phyloP scores from a whole-genome alignment of 2,113 vertebrate species.

The Beaufortia kweichowensis region DNA sequence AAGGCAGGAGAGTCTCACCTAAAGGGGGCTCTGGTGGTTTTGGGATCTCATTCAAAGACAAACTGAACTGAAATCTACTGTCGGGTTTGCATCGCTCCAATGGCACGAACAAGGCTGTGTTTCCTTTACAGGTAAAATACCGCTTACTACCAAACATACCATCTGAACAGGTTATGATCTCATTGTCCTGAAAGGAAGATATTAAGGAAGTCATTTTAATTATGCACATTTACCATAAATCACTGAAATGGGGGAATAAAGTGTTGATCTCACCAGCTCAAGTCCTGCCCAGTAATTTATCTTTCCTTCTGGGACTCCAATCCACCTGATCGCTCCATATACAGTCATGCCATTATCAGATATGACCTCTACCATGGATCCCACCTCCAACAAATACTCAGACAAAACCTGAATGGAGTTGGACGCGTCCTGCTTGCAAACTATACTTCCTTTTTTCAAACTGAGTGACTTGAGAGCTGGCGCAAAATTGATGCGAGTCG shows the following conservation, averaged over 20 bases:
- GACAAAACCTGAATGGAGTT: constrained; percentile 11
- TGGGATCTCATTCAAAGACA: constrained; percentile 18
- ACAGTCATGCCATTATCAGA: constrained; percentile 62
- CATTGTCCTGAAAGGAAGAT: constrained; percentile 66
- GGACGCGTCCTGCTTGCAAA: not conserved
- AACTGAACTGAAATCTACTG: constrained; percentile 61
- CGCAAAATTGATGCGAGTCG: constrained; percentile 62
- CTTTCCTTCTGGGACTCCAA: constrained; percentile 66
- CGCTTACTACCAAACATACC: constrained; percentile 62
- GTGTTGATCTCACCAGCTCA: constrained; percentile 68
- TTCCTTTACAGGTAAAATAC: constrained; percentile 70
- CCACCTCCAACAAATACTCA: constrained; percentile 64
- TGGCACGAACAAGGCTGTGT: constrained; percentile 71
- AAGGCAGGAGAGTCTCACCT: constrained; percentile 56
- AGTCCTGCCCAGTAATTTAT: constrained; percentile 68
- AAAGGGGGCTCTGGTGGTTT: constrained; percentile 31
- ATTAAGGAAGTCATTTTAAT: not conserved
- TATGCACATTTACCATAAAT: not conserved
- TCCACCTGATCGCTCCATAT: constrained; percentile 75
- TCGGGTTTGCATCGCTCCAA: constrained; percentile 71
- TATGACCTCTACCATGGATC: constrained; percentile 72
- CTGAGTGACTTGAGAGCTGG: constrained; percentile 44
- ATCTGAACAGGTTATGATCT: constrained; percentile 65
- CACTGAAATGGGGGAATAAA: not conserved
- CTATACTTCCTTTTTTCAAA: constrained; percentile 6